Evolutionary conservation across 2,113 vertebrate genomes (phyloP).

Genomic region (Rhea pennata): DNA sequence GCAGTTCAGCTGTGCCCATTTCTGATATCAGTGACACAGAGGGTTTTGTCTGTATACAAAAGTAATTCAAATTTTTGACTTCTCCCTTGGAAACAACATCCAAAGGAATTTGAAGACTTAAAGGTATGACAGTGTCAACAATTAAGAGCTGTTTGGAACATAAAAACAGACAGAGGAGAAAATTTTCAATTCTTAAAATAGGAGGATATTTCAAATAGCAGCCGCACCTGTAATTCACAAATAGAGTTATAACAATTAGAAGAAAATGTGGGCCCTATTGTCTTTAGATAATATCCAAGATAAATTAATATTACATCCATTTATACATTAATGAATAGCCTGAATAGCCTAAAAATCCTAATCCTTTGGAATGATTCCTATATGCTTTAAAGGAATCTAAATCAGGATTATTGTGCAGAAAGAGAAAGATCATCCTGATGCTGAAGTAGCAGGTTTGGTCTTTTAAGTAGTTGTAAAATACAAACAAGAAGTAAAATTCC

Average conservation of each 20-base stretch:
- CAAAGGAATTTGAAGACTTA: neutral
- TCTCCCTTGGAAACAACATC: neutral
- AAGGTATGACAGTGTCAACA: neutral
- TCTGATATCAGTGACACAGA: neutral
- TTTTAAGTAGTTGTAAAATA: neutral
- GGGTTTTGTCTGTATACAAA: neutral
- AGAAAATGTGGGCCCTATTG: fast-evolving
- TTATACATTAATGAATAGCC: neutral
- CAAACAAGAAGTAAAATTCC: neutral
- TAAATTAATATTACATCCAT: neutral
- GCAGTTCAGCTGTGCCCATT: neutral
- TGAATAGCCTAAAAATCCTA: neutral
- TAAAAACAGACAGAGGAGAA: neutral
- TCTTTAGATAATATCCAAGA: neutral
- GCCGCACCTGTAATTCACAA: neutral
- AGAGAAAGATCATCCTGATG: neutral
- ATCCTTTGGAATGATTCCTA: neutral
- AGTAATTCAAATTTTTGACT: neutral
- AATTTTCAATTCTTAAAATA: neutral
- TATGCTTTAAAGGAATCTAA: neutral
- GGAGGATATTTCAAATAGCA: neutral
- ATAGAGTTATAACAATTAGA: fast-evolving
- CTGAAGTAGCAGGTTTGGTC: neutral
- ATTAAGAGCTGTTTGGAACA: neutral
- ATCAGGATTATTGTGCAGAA: neutral